These are phyloP conservation scores for Polyboroides typus DNA, from an alignment of 2,797 vertebrate species.

Conservation along the genomic window DNA sequence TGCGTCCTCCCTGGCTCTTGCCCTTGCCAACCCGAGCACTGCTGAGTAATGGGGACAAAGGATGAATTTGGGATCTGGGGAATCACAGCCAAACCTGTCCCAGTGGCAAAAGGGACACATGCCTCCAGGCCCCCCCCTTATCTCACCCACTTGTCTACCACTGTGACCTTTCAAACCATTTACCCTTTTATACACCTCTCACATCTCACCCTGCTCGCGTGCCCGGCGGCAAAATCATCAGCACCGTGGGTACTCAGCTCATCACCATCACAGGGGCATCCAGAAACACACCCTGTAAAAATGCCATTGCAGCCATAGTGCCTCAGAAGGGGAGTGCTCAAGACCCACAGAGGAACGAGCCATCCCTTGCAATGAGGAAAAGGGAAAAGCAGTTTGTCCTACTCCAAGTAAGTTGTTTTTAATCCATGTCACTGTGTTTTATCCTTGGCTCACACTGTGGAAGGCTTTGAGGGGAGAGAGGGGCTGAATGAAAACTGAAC, in stretches of 20 bases:
- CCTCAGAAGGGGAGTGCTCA: background rate
- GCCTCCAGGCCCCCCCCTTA: background rate
- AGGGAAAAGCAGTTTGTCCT: background rate
- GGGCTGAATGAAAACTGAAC: background rate
- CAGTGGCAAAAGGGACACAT: background rate
- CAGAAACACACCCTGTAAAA: background rate
- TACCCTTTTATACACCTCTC: background rate
- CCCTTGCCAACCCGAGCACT: background rate
- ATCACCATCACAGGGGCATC: background rate
- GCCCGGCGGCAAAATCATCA: background rate
- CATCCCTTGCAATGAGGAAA: background rate
- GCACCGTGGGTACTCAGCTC: background rate
- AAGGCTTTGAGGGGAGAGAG: background rate
- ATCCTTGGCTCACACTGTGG: background rate
- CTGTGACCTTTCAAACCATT: background rate
- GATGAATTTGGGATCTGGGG: background rate
- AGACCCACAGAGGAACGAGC: rapidly evolving
- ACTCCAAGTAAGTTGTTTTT: background rate
- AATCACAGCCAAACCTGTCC: background rate
- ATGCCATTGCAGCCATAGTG: rapidly evolving
- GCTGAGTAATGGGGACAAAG: background rate
- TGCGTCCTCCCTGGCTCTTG: background rate
- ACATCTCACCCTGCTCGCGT: rapidly evolving
- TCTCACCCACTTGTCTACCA: background rate
- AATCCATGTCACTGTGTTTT: background rate